These are phyloP conservation scores for Cheilosia variabilis DNA, from an alignment of 2,888 invertebrate species.

Conservation along the genomic window DNA sequence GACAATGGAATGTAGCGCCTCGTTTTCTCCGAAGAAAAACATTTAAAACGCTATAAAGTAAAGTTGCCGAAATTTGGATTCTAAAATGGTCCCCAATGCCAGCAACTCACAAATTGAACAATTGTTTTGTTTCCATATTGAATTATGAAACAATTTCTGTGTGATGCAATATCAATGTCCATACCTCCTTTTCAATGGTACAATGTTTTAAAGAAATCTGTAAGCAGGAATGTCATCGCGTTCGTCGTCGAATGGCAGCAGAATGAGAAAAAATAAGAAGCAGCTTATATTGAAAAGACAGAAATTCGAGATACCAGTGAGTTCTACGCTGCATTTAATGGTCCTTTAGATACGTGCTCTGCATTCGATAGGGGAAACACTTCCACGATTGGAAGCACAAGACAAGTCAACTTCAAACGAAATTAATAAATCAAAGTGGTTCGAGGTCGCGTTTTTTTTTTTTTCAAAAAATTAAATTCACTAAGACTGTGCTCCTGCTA, in stretches of 20 bases:
- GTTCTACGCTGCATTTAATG: slow-evolving; percentile 52
- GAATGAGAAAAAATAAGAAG: slow-evolving; percentile 14
- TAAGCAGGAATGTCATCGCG: slow-evolving; percentile 31
- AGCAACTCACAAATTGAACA: too few relatives aligned
- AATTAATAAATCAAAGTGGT: slow-evolving; percentile 70
- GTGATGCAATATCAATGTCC: too few relatives aligned
- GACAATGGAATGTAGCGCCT: too few relatives aligned
- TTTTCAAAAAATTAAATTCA: background rate
- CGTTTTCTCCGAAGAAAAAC: too few relatives aligned
- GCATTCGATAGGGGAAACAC: slow-evolving; percentile 34
- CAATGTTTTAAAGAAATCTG: background rate
- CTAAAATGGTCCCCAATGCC: too few relatives aligned
- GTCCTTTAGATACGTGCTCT: slow-evolving; percentile 51
- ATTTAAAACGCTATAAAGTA: too few relatives aligned
- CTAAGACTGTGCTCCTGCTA: background rate
- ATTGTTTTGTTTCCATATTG: too few relatives aligned
- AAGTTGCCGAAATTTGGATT: too few relatives aligned
- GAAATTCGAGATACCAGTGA: slow-evolving; percentile 10
- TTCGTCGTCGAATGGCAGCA: slow-evolving; percentile 12
- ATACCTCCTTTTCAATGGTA: background rate
- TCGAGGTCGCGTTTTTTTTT: slow-evolving; percentile 10
- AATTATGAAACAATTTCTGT: too few relatives aligned
- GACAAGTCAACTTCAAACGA: slow-evolving; percentile 28
- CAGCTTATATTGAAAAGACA: slow-evolving; percentile 43
- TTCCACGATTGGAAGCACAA: slow-evolving; percentile 31